A percentile compares a stretch with the other conserved stretches of the same genome.
Evolutionary conservation across 2,888 invertebrate species (phyloP).

Genomic region (Villa cingulata): DNA sequence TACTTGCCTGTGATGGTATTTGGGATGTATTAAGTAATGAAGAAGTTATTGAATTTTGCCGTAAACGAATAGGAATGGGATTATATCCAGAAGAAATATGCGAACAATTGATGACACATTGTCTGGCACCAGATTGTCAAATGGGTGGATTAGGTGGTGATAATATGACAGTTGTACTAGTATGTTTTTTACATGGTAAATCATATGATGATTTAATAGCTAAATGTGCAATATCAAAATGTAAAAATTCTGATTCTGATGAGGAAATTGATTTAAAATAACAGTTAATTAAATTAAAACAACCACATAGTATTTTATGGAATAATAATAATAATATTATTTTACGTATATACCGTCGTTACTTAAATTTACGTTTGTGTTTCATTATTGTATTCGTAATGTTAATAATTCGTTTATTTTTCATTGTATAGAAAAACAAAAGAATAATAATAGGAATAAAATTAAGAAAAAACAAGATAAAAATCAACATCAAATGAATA

Average conservation of each 20-base stretch:
- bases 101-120: slow-evolving; percentile 87
- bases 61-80: slow-evolving; percentile 63
- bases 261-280: slow-evolving; percentile 13
- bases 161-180: slow-evolving; percentile 94
- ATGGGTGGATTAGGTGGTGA: slow-evolving; percentile 97
- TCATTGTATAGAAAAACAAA: neutral
- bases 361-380: neutral
- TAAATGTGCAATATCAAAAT: slow-evolving; percentile 22
- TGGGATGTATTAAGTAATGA: slow-evolving; percentile 97
- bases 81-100: slow-evolving; percentile 90
- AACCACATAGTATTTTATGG: no score
- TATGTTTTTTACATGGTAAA: slow-evolving; percentile 49
- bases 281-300: neutral
- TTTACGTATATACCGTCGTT: neutral
- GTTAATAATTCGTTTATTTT: neutral
- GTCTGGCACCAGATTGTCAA: slow-evolving; percentile 92
- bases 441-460: neutral
- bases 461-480: neutral
- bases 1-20: slow-evolving; percentile 96
- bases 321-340: no score
- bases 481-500: no score
- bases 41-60: slow-evolving; percentile 85
- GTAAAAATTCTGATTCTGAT: neutral
- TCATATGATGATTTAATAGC: slow-evolving; percentile 31
- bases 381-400: neutral